Conservation (phyloP, 1,140 invertebrate genomes). For the Luehdorfia chinensis region DNA sequence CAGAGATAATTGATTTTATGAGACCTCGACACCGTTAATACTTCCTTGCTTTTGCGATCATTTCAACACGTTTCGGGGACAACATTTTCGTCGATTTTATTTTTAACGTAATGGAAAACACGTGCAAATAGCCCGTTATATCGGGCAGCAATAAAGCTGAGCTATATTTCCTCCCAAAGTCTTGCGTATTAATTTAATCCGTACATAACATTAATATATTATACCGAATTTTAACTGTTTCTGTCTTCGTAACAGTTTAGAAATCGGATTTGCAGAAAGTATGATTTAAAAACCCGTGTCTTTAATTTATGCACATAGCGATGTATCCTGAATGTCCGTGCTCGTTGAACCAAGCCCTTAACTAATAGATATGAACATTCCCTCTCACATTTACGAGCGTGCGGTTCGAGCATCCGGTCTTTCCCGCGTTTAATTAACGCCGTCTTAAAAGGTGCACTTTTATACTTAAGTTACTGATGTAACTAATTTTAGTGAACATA, state of each 20-base stretch:
- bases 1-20: slow-evolving; percentile 26
- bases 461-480: slow-evolving; percentile 20
- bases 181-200: too few species aligned
- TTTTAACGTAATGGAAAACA: slow-evolving; percentile 1
- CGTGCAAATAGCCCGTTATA: slow-evolving; percentile 3
- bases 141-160: neutral
- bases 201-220: too few species aligned
- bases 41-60: slow-evolving; percentile 1
- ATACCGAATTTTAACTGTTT: too few species aligned
- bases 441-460: slow-evolving; percentile 21
- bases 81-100: neutral
- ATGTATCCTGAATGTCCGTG: slow-evolving; percentile 9
- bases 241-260: neutral
- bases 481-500: neutral
- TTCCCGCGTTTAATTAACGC: slow-evolving; percentile 27
- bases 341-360: slow-evolving; percentile 3
- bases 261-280: slow-evolving; percentile 4
- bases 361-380: slow-evolving; percentile 3
- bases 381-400: slow-evolving; percentile 27
- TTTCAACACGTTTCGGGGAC: neutral
- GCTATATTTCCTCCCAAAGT: too few species aligned
- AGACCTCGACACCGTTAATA: slow-evolving; percentile 22
- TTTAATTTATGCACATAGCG: slow-evolving; percentile 17
- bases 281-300: slow-evolving; percentile 2
- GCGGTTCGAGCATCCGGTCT: slow-evolving; percentile 30